Conservation (phyloP, 53 echinoderm and acorn worm species). For the Arbacia lixula region DNA sequence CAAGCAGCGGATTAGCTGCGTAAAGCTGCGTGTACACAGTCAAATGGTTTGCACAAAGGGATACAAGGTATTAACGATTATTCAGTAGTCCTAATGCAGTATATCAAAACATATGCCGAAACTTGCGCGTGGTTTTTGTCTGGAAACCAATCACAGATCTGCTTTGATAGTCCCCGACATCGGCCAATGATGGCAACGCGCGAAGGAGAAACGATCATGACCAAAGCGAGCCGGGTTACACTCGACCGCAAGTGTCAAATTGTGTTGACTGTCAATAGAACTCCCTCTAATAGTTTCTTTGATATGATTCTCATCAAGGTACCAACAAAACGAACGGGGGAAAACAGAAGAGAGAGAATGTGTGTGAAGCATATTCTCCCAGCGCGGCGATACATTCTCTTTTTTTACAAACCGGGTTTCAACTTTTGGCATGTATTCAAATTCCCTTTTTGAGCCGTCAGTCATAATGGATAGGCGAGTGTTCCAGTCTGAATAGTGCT, state of each 20-base stretch:
- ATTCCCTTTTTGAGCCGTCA: too few species aligned
- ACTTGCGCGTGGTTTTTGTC: constrained; percentile 40
- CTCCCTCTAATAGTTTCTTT: constrained; percentile 13
- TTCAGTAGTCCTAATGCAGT: constrained; percentile 21
- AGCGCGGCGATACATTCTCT: too few species aligned
- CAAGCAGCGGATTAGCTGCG: constrained; percentile 17
- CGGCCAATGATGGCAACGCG: background rate
- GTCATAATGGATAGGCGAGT: too few species aligned
- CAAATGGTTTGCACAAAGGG: constrained; percentile 52
- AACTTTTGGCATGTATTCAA: too few species aligned
- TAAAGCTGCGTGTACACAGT: constrained; percentile 49
- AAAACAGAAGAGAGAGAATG: too few species aligned
- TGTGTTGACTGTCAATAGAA: constrained; percentile 27
- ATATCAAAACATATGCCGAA: constrained; percentile 52
- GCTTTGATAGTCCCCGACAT: constrained; percentile 36
- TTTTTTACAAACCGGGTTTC: too few species aligned
- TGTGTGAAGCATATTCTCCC: too few species aligned
- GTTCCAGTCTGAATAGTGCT: too few species aligned
- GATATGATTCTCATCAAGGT: too few species aligned
- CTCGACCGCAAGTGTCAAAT: constrained; percentile 37
- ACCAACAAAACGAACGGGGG: too few species aligned
- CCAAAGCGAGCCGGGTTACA: constrained; percentile 11
- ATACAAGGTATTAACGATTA: constrained; percentile 57
- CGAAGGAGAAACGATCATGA: constrained; percentile 4
- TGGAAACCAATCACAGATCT: constrained; percentile 29